Conservation (phyloP, 2,888 invertebrate species). For the Tinea trinotella region DNA sequence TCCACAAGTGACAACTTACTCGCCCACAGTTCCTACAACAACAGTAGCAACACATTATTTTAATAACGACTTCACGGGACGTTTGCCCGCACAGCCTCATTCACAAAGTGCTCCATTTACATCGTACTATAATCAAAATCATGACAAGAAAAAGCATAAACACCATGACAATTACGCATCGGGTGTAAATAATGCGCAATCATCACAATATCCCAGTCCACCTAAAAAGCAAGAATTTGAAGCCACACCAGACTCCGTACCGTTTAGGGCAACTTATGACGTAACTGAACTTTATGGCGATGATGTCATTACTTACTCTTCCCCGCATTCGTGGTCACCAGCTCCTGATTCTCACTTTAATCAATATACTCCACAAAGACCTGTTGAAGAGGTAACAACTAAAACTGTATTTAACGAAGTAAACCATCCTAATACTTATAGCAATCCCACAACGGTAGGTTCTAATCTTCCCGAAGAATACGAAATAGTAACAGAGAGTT, state of each 20-base stretch:
- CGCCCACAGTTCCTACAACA: constrained; percentile 41
- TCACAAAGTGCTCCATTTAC: constrained; percentile 35
- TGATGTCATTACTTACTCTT: constrained; percentile 40
- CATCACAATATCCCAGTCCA: constrained; percentile 40
- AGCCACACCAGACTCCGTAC: constrained; percentile 29
- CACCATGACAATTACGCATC: constrained; percentile 48
- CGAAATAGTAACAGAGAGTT: constrained; percentile 57
- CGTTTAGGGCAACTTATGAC: constrained; percentile 50
- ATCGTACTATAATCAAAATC: constrained; percentile 38
- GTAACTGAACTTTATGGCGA: constrained; percentile 53
- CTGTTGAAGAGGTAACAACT: constrained; percentile 35
- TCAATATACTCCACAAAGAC: constrained; percentile 30
- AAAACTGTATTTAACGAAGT: constrained; percentile 35
- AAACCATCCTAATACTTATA: constrained; percentile 32
- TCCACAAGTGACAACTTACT: constrained; percentile 46
- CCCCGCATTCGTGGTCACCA: constrained; percentile 47
- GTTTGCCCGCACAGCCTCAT: constrained; percentile 33
- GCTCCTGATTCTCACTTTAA: constrained; percentile 37
- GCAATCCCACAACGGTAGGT: constrained; percentile 40
- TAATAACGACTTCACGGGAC: constrained; percentile 30
- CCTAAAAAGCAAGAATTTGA: constrained; percentile 34
- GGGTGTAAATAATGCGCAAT: constrained; percentile 33
- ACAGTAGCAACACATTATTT: constrained; percentile 41
- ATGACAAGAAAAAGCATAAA: constrained; percentile 45
- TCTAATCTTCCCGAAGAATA: constrained; percentile 52